A percentile compares a stretch with the other conserved stretches of the same genome.
Conservation (phyloP, 2,888 invertebrate genomes). For the Beris morrisii region DNA sequence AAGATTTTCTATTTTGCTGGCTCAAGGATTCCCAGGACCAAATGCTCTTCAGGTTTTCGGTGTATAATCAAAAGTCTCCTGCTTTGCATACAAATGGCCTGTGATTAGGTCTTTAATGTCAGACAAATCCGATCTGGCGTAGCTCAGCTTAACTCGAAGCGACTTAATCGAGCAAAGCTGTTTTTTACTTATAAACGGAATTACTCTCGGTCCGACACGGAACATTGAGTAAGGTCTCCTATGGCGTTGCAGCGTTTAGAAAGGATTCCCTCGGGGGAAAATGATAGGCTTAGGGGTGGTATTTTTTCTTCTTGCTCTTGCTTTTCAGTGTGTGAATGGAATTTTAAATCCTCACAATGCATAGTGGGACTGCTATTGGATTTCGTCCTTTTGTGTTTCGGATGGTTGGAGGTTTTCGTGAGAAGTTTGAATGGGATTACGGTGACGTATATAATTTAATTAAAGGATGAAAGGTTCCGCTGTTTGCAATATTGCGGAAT, state of each 20-base stretch:
- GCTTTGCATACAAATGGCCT: slow-evolving; percentile 39
- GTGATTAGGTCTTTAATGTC: slow-evolving; percentile 36
- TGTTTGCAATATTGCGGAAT: too few relatives aligned
- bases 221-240: slow-evolving; percentile 26
- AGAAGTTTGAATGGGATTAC: slow-evolving; percentile 21
- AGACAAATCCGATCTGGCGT: slow-evolving; percentile 16
- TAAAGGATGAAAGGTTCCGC: slow-evolving; percentile 17
- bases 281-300: slow-evolving; percentile 16
- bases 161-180: slow-evolving; percentile 31
- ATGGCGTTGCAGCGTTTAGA: slow-evolving; percentile 3
- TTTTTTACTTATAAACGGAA: slow-evolving; percentile 21
- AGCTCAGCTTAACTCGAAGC: slow-evolving; percentile 7
- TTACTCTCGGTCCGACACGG: slow-evolving; percentile 15
- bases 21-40: neutral
- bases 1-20: slow-evolving; percentile 5
- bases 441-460: slow-evolving; percentile 26
- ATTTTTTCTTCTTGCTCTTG: slow-evolving; percentile 8
- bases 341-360: slow-evolving; percentile 29
- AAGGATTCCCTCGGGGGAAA: slow-evolving; percentile 10
- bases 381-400: too few relatives aligned
- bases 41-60: neutral
- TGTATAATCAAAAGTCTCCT: slow-evolving; percentile 34
- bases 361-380: too few relatives aligned
- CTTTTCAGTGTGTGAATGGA: slow-evolving; percentile 29
- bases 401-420: too few relatives aligned